Conservation (phyloP, 2,797 vertebrate genomes). For the Coregonus suidteri region DNA sequence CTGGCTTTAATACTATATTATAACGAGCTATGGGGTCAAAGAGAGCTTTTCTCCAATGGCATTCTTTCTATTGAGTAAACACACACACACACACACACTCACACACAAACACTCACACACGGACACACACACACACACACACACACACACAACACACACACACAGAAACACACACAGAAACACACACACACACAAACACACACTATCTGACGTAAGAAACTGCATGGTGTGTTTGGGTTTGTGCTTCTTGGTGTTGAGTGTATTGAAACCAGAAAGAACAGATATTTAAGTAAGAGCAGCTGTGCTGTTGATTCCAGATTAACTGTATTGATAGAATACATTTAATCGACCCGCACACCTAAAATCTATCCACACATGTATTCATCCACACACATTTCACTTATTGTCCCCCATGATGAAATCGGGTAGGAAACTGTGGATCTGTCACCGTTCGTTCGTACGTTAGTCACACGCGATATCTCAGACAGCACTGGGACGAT, state of each 20-base stretch:
- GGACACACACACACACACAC: too few species aligned
- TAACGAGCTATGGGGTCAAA: background rate
- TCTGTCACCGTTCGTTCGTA: too few species aligned
- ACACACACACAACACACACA: background rate
- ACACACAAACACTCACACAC: background rate
- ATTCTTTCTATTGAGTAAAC: background rate
- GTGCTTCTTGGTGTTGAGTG: background rate
- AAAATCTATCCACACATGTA: background rate
- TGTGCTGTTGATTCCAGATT: background rate
- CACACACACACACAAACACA: background rate
- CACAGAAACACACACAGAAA: too few species aligned
- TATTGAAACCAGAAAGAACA: conserved; percentile 6
- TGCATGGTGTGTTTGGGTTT: background rate
- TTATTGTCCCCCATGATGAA: background rate
- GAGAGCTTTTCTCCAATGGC: background rate
- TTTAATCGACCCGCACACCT: background rate
- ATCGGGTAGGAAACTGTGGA: too few species aligned
- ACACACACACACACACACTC: too few species aligned
- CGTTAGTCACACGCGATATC: too few species aligned
- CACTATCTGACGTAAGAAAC: background rate
- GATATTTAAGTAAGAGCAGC: background rate
- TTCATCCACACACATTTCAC: too few species aligned
- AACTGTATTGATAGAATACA: background rate
- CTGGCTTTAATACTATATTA: background rate
- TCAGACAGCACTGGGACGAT: too few species aligned